Evolutionary conservation across 1,140 invertebrate genomes (phyloP), one percentile per base, ranked within the genome.

Genomic region (Cydia pomonella): DNA sequence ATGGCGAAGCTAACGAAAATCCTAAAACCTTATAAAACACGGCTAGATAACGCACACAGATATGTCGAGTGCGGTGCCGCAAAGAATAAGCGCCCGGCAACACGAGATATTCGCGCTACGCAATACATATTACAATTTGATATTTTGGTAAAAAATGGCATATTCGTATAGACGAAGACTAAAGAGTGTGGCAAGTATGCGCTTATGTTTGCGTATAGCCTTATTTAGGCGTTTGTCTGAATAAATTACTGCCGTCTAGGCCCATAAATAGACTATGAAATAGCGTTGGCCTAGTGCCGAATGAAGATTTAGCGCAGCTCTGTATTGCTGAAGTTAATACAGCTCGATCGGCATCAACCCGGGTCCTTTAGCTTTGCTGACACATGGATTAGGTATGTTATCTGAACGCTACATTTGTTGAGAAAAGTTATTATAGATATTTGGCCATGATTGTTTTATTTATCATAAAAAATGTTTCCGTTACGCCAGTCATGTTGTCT

Each of bases 171-270:
- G 62, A 29, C 47, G 5, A 29, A 10, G 33, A 66, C 16, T n/a
- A n/a, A 9, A 18, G 3, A 38, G 33, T 38, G 64, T 21, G 29
- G 64, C 21, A 69, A 69, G 12, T 69, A 38, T 18, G n/a, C 13
- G n/a, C 29, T 69, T 38, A 69, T 69, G 9, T 69, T 69, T 69
- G 33, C 64, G 29, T 69, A 69, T 33, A 29, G 63, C 27, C 27
- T 69, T 41, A 69, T 69, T 69, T 69, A 69, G 64, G 29, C n/a
- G 16, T 69, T 69, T 69, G 64, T 69, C 64, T 69, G 64, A 69
- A 38, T 29, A 69, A 41, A 69, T 69, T 38, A 69, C 23, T 38
- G 64, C 64, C 27, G 29, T 69, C 64, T 69, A 69, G 25, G n/a
- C 1, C 64, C 64, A 69, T 69, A 69, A 38, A 69, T 69, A 38